Percentiles rank a stretch among this genome's conserved stretches.
Conservation (phyloP, 2,113 vertebrate genomes). For the Xiphias gladius region DNA sequence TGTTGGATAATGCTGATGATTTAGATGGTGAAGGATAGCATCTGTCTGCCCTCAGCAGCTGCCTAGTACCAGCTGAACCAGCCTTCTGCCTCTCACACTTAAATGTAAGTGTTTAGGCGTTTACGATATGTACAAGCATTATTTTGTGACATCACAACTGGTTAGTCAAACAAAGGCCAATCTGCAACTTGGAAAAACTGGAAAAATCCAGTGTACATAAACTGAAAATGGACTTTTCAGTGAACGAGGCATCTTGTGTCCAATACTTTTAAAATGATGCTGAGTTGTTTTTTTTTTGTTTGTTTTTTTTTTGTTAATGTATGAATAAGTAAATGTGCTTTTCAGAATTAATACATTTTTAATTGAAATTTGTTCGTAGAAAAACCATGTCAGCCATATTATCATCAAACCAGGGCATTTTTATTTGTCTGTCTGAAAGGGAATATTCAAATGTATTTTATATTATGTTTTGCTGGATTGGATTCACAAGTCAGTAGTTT, state of each 20-base stretch:
- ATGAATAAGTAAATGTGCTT: not conserved
- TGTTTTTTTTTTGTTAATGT: too few species aligned
- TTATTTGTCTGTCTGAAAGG: not conserved
- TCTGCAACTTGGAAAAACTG: not conserved
- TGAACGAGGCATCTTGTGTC: not conserved
- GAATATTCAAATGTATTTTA: not conserved
- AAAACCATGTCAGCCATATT: too few species aligned
- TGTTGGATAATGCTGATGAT: not conserved
- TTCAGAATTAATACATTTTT: not conserved
- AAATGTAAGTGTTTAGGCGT: not conserved
- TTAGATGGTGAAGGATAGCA: not conserved
- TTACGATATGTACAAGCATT: too few species aligned
- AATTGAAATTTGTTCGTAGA: too few species aligned
- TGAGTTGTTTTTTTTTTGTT: not conserved
- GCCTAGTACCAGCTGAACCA: not conserved
- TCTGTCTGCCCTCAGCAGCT: not conserved
- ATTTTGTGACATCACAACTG: too few species aligned
- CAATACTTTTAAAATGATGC: not conserved
- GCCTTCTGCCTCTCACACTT: not conserved
- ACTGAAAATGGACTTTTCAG: too few species aligned
- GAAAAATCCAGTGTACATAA: too few species aligned
- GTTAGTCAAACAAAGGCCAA: not conserved
- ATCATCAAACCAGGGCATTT: not conserved
- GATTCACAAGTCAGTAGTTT: slow-evolving; percentile 2
- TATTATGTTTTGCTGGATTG: not conserved